A percentile compares a stretch with the other conserved stretches of the same genome.
Conservation (phyloP, 2,797 vertebrate genomes). For the Coregonus sp. region DNA sequence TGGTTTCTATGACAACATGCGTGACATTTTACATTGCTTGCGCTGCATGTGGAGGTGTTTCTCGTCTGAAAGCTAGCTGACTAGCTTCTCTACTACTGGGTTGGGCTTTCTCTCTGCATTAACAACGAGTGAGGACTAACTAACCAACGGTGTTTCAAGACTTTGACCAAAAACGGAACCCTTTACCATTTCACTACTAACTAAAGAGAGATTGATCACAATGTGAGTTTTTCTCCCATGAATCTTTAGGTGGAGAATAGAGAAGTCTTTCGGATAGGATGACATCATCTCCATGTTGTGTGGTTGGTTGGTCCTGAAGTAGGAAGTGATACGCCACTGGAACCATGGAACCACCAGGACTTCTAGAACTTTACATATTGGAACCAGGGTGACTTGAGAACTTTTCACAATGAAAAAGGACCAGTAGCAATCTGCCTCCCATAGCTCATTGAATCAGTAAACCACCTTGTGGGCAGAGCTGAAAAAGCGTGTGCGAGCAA, state of each 20-base stretch:
- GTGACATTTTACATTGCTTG: slow-evolving; percentile 13
- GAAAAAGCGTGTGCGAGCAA: no score
- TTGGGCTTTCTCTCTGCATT: slow-evolving; percentile 20
- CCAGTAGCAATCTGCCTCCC: not conserved
- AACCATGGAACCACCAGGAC: not conserved
- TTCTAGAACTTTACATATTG: not conserved
- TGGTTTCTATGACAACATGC: slow-evolving; percentile 29
- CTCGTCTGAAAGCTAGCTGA: slow-evolving; percentile 32
- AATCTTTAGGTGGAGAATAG: slow-evolving; percentile 59
- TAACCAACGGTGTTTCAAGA: not conserved
- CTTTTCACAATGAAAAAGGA: not conserved
- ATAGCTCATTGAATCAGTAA: not conserved
- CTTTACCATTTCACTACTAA: slow-evolving; percentile 38
- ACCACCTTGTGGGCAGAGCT: no score
- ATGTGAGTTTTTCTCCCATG: slow-evolving; percentile 38
- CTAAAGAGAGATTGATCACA: slow-evolving; percentile 15
- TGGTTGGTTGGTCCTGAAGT: not conserved
- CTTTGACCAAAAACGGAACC: slow-evolving; percentile 11
- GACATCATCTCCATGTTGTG: not conserved
- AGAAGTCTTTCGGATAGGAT: slow-evolving; percentile 37
- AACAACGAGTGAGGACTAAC: slow-evolving; percentile 46
- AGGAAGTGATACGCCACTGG: not conserved
- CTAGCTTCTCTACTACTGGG: slow-evolving; percentile 21
- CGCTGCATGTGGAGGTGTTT: slow-evolving; percentile 39
- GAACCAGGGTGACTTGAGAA: not conserved